phyloP scores from a whole-genome alignment of 2,113 vertebrate genomes.

The Anhinga rufa region DNA sequence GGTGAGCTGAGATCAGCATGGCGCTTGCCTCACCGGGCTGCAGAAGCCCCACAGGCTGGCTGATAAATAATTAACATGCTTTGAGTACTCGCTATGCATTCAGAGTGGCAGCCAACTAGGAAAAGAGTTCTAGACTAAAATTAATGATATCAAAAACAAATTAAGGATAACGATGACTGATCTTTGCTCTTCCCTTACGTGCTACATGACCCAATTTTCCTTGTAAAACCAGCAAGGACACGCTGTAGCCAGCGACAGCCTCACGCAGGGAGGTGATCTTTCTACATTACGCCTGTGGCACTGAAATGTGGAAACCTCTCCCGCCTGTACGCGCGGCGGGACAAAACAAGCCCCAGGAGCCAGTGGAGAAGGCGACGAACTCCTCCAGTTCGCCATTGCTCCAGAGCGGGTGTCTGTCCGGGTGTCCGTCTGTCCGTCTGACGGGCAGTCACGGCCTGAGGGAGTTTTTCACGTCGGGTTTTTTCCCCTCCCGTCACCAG shows the following conservation, averaged over 20 bases:
- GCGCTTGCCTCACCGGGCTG: neutral
- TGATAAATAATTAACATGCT: neutral
- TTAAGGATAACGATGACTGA: neutral
- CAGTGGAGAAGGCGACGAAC: rapidly evolving
- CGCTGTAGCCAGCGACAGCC: neutral
- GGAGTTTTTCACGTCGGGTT: neutral
- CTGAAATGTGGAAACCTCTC: no score
- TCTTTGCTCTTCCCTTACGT: neutral
- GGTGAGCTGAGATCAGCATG: neutral
- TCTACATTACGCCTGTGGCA: rapidly evolving
- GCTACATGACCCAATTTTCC: neutral
- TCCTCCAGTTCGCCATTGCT: rapidly evolving
- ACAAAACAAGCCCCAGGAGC: neutral
- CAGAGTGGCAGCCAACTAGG: neutral
- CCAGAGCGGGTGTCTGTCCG: no score
- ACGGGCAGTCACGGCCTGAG: neutral
- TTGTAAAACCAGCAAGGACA: neutral
- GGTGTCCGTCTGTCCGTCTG: no score
- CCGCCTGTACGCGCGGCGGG: neutral
- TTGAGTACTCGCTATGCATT: neutral
- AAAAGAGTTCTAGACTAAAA: neutral
- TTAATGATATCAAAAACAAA: neutral
- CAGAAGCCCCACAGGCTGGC: neutral
- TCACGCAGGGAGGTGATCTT: no score
- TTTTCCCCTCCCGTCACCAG: neutral